Conservation (phyloP, 2,797 vertebrate genomes). For the Mustela erminea region DNA sequence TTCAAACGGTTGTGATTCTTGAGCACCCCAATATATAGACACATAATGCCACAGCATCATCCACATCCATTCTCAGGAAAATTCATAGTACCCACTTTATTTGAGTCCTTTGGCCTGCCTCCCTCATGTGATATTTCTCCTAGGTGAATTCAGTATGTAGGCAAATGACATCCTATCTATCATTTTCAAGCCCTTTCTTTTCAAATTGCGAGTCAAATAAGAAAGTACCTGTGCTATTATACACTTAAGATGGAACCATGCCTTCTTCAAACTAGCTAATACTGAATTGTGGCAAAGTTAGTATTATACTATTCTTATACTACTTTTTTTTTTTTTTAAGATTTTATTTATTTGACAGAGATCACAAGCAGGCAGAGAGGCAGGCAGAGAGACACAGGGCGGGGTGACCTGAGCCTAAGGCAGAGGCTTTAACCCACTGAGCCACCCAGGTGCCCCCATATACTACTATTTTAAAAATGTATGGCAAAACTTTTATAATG, state of each 20-base stretch:
- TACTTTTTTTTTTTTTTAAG: not conserved
- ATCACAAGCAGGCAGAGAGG: too few relatives aligned
- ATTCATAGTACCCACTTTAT: not conserved
- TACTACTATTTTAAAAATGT: constrained; percentile 15
- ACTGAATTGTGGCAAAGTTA: not conserved
- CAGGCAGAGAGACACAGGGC: too few relatives aligned
- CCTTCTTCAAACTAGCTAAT: not conserved
- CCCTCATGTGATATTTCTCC: not conserved
- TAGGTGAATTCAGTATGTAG: not conserved
- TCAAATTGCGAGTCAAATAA: not conserved
- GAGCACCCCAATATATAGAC: not conserved
- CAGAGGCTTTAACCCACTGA: too few relatives aligned
- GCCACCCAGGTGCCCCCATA: not conserved
- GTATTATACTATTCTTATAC: not conserved
- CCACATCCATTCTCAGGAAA: not conserved
- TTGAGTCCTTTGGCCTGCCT: not conserved
- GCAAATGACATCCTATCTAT: not conserved
- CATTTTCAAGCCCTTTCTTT: not conserved
- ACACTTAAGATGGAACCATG: not conserved
- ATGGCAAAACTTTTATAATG: not conserved
- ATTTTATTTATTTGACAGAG: too few relatives aligned
- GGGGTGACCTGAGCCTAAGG: too few relatives aligned
- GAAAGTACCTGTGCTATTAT: not conserved
- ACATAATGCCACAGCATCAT: not conserved
- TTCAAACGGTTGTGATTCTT: not conserved